Percentiles rank a stretch among this genome's conserved stretches.
phyloP scores from a whole-genome alignment of 2,113 vertebrate genomes.

The Phylloscopus whistleri region DNA sequence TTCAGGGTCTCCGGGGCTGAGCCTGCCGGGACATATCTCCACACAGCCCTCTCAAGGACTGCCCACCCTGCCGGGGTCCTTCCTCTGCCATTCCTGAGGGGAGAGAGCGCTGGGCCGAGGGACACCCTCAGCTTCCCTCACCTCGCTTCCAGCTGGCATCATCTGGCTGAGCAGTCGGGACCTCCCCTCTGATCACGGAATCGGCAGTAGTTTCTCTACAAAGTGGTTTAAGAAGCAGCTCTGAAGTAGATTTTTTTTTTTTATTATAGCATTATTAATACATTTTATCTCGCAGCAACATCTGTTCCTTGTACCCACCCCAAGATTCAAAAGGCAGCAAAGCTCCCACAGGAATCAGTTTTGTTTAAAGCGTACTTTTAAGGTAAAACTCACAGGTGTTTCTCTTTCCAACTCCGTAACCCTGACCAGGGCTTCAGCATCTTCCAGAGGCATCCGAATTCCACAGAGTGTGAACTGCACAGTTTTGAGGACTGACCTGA shows the following conservation, averaged over 20 bases:
- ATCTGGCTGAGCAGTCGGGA: fast-evolving
- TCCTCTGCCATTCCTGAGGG: no score
- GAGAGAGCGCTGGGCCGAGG: neutral
- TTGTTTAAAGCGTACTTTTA: neutral
- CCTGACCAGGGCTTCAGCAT: neutral
- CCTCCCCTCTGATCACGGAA: neutral
- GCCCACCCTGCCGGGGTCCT: fast-evolving
- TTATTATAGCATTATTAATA: constrained; percentile 14
- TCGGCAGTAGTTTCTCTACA: neutral
- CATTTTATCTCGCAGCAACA: neutral
- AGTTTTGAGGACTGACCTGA: neutral
- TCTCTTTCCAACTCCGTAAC: neutral
- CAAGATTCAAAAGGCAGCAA: constrained; percentile 51
- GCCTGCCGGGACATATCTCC: fast-evolving
- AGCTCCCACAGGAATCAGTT: constrained; percentile 32
- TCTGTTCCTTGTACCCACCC: neutral
- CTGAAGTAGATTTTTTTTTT: neutral
- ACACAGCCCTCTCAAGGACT: no score
- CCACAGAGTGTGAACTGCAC: neutral
- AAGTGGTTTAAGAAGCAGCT: neutral
- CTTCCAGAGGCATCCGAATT: neutral
- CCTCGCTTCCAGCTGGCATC: neutral
- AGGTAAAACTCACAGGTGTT: neutral
- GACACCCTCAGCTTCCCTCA: neutral
- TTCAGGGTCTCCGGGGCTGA: neutral